Base-by-base conservation (phyloP, 2,888 invertebrate genomes). In the Apotomis betuletana region DNA sequence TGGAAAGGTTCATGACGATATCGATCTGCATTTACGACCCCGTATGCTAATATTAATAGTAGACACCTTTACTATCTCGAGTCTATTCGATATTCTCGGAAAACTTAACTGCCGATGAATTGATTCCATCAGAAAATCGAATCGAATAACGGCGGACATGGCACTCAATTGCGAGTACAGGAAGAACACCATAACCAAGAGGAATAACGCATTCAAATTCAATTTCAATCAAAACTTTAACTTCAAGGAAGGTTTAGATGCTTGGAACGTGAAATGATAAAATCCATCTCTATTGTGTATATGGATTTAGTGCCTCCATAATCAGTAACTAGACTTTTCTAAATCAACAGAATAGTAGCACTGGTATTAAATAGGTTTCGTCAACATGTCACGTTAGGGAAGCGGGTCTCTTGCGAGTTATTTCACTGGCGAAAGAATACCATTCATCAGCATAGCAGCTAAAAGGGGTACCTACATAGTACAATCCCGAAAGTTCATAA, bases 1-100 rank as follows among this genome's bases (percentile, higher is more conserved):
- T 41, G 44, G 58, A 44, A 13, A 15, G 41, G 13, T 44, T 59
- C 44, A 59, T 15, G 59, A 41, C 44, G 12, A 41, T 44, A 41
- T 59, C 59, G 41, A 41, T 13, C 38, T 13, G 59, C 59, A 59
- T 59, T 59, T 59, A 59, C 59, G 59, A 59, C 41, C 41, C 44
- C 59, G 59, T 59, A 59, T 59, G 59, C 59, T 59, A 59, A 58
- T 58, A 58, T 58, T 58, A 59, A 59, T 59, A 59, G 59, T 44
- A 59, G 44, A 59, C 13, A 59, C 44, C 58, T 58, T 58, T 58
- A 58, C 58, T 58, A 58, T 58, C 58, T 38, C 38, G 58, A 3
- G 38, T 12, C 58, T 38, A 58, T 58, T 58, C 38, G 12, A 38
- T 58, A 58, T 58, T 58, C 58, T 58, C 38, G 58, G 58, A 38